These are phyloP conservation scores for Gallinago jamesoni DNA, from an alignment of 2,113 vertebrate species.

Conservation along the genomic window DNA sequence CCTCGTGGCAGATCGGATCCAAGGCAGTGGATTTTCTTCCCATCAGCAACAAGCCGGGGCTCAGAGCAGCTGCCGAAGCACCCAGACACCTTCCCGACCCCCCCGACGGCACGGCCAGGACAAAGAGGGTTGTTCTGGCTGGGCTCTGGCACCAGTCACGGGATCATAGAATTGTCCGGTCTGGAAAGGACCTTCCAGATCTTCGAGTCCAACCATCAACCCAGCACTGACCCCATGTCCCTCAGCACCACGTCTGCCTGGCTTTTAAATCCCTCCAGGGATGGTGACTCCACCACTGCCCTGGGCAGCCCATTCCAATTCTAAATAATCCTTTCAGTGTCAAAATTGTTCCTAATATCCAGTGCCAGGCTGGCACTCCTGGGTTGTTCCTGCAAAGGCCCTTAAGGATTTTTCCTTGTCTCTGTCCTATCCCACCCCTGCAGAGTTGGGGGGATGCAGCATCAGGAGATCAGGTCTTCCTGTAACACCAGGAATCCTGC, in stretches of 20 bases:
- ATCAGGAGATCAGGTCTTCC: neutral
- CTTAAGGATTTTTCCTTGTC: neutral
- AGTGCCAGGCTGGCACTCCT: neutral
- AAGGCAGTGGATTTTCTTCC: neutral
- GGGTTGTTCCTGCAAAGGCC: neutral
- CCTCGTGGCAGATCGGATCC: neutral
- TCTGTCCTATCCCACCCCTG: neutral
- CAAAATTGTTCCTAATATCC: too few relatives aligned
- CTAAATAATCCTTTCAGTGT: too few relatives aligned
- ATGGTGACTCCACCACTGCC: too few relatives aligned
- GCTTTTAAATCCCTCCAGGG: too few relatives aligned
- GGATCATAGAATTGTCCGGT: too few relatives aligned
- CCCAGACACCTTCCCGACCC: neutral
- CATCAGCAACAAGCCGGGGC: neutral
- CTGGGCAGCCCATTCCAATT: too few relatives aligned
- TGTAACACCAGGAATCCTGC: too few relatives aligned
- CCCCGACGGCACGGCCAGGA: fast-evolving
- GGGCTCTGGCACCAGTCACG: too few relatives aligned
- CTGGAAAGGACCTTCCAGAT: too few relatives aligned
- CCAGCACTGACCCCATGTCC: too few relatives aligned
- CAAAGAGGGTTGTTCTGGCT: neutral
- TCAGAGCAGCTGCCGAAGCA: neutral
- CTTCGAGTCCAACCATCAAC: too few relatives aligned
- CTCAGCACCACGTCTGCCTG: too few relatives aligned
- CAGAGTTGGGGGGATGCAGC: neutral